phyloP scores from a whole-genome alignment of 2,888 invertebrate genomes.

The Gastrophysa polygoni region DNA sequence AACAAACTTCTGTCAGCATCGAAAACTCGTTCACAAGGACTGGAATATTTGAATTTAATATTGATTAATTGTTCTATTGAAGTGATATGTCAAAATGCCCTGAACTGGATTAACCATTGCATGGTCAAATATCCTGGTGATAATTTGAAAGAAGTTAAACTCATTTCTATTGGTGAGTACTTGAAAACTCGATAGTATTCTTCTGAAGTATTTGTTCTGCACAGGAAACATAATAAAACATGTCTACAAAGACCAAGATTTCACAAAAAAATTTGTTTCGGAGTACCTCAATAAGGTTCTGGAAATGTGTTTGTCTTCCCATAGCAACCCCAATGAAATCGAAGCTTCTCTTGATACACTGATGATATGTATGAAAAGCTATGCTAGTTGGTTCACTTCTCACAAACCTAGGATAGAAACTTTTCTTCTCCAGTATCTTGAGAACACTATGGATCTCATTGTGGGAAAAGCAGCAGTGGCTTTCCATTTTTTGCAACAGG shows the following conservation, averaged over 20 bases:
- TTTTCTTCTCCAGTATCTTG: conserved; percentile 35
- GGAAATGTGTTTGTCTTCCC: conserved; percentile 36
- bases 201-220: too few relatives aligned
- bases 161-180: conserved; percentile 23
- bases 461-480: conserved; percentile 36
- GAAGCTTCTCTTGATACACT: conserved; percentile 34
- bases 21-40: conserved; percentile 37
- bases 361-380: conserved; percentile 35
- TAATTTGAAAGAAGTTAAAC: conserved; percentile 36
- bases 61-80: conserved; percentile 30
- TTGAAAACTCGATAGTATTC: too few relatives aligned
- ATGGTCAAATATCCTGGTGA: conserved; percentile 35
- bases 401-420: conserved; percentile 38
- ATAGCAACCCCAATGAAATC: conserved; percentile 29
- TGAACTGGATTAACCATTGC: conserved; percentile 38
- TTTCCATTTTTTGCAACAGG: conserved; percentile 41
- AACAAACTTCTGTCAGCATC: conserved; percentile 36
- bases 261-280: conserved; percentile 39
- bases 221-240: conserved; percentile 33
- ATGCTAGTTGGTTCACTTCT: conserved; percentile 37
- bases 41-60: conserved; percentile 36
- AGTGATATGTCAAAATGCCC: conserved; percentile 32
- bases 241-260: conserved; percentile 35
- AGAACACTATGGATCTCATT: conserved; percentile 26
- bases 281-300: conserved; percentile 40